phyloP scores from a whole-genome alignment of 2,113 vertebrate genomes.

The Tachysurus fulvidraco region DNA sequence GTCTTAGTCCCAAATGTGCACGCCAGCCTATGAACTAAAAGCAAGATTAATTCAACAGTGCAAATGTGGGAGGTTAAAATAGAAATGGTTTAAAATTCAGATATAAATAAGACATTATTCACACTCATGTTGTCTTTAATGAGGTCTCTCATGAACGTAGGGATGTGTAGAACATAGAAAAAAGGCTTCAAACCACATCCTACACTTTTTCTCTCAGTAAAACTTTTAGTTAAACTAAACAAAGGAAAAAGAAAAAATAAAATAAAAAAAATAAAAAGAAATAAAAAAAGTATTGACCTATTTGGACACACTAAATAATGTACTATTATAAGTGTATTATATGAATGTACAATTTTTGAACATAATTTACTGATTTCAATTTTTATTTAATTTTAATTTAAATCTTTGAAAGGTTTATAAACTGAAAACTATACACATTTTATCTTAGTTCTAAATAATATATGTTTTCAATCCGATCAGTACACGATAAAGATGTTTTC shows the following conservation, averaged over 20 bases:
- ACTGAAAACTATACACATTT: background rate
- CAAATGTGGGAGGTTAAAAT: background rate
- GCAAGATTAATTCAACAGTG: background rate
- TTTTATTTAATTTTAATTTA: background rate
- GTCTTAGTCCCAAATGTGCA: background rate
- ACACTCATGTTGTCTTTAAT: conserved; percentile 11
- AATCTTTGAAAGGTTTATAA: background rate
- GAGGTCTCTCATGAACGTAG: conserved; percentile 17
- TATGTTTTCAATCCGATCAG: no score
- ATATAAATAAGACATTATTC: background rate
- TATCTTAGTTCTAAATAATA: background rate
- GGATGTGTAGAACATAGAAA: background rate
- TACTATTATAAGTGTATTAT: no score
- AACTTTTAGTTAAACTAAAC: background rate
- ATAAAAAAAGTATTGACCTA: background rate
- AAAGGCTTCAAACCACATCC: background rate
- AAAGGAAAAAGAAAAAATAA: background rate
- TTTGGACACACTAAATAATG: background rate
- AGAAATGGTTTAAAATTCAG: background rate
- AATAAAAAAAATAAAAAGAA: no score
- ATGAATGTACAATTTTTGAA: background rate
- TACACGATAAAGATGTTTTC: background rate
- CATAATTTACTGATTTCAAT: background rate
- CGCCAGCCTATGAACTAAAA: background rate
- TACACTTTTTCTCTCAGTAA: background rate